Evolutionary conservation across 2,797 vertebrate genomes (phyloP).

Genomic region (Neosilurus hyrtlii): DNA sequence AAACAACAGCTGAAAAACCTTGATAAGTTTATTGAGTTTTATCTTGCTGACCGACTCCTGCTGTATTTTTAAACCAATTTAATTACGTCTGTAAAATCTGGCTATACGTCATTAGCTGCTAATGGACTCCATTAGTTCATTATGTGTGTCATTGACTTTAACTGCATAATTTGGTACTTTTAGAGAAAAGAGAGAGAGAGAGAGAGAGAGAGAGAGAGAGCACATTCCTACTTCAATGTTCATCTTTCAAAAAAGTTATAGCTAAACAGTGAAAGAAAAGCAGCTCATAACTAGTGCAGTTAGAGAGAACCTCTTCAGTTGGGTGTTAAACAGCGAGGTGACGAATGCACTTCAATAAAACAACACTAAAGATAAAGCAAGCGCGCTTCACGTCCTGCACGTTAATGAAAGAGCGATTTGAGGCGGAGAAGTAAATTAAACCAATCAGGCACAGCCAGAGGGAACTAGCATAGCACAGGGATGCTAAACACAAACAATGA

Average conservation of each 20-base stretch:
- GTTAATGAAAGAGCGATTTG: constrained; percentile 53
- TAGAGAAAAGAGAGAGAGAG: constrained; percentile 28
- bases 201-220: constrained; percentile 28
- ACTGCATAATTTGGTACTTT: constrained; percentile 61
- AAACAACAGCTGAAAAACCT: not conserved
- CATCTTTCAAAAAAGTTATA: constrained; percentile 25
- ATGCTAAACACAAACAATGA: not conserved
- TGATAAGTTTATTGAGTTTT: constrained; percentile 1
- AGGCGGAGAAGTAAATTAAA: constrained; percentile 54
- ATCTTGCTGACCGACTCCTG: not conserved
- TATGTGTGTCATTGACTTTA: constrained; percentile 77
- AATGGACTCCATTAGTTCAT: constrained; percentile 69
- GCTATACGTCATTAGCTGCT: constrained; percentile 71
- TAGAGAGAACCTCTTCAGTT: constrained; percentile 32
- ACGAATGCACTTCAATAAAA: constrained; percentile 42
- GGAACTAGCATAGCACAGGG: not conserved
- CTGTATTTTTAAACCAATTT: constrained; percentile 39
- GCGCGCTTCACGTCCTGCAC: constrained; percentile 40
- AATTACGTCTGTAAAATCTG: constrained; percentile 55
- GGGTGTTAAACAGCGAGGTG: constrained; percentile 30
- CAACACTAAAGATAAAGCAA: constrained; percentile 29
- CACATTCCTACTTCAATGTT: not conserved
- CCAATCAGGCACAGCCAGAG: constrained; percentile 3
- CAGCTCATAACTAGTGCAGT: constrained; percentile 17
- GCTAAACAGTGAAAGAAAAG: constrained; percentile 16